Evolutionary conservation across 1,140 invertebrate species (phyloP).

Genomic region (Monochamus saltuarius): DNA sequence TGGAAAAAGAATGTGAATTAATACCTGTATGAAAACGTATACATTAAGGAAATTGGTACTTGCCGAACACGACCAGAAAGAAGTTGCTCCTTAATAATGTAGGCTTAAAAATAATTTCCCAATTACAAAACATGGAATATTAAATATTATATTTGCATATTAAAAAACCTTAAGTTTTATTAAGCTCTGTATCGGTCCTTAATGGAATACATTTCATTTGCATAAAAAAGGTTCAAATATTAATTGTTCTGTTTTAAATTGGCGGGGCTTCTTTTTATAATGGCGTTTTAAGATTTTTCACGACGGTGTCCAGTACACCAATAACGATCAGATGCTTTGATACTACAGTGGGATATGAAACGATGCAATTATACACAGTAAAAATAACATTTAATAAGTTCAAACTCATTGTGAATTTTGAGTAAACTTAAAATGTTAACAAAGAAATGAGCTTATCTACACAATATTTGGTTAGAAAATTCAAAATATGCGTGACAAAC

Average conservation of each 20-base stretch:
- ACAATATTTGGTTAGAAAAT: too few relatives aligned
- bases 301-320: too few relatives aligned
- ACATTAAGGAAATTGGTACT: conserved; percentile 1
- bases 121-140: conserved; percentile 40
- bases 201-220: conserved; percentile 36
- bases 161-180: conserved; percentile 34
- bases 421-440: too few relatives aligned
- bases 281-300: too few relatives aligned
- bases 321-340: too few relatives aligned
- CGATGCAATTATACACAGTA: too few relatives aligned
- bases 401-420: too few relatives aligned
- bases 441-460: too few relatives aligned
- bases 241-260: conserved; percentile 5
- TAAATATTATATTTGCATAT: conserved; percentile 32
- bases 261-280: background rate
- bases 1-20: too few relatives aligned
- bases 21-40: background rate
- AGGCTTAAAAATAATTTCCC: conserved; percentile 35
- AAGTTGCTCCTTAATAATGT: conserved; percentile 20
- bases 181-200: conserved; percentile 30
- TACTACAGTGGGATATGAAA: too few relatives aligned
- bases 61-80: background rate
- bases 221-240: conserved; percentile 23
- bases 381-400: too few relatives aligned
- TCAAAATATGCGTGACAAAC: too few relatives aligned